Percentiles rank a stretch among this genome's conserved stretches.
These are phyloP conservation scores for Rhadinocentrus ornatus DNA, from an alignment of 2,797 vertebrate genomes.

Conservation along the genomic window DNA sequence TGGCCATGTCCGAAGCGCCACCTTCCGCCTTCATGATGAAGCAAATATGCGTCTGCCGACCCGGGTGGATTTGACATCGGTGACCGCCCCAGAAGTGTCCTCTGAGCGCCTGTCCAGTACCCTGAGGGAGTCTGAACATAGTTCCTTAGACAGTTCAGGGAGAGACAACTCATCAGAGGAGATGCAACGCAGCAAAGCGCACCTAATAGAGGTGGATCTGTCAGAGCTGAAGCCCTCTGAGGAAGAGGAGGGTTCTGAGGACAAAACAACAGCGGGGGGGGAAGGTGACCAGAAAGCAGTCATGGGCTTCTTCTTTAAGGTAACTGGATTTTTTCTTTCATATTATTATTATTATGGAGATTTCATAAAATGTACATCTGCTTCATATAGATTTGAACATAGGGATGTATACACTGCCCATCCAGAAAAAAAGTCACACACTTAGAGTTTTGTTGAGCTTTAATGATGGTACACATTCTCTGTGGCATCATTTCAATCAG, in stretches of 20 bases:
- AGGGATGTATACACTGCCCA: too few species aligned
- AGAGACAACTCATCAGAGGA: conserved; percentile 85
- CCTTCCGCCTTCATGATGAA: conserved; percentile 87
- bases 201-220: conserved; percentile 95
- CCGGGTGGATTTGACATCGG: conserved; percentile 68
- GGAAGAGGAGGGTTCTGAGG: conserved; percentile 77
- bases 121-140: conserved; percentile 69
- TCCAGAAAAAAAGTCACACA: too few species aligned
- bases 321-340: conserved; percentile 43
- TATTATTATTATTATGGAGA: not conserved
- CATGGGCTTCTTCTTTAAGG: conserved; percentile 98
- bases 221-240: conserved; percentile 86
- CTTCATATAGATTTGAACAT: not conserved
- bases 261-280: conserved; percentile 50
- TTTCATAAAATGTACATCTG: not conserved
- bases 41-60: conserved; percentile 84
- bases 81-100: conserved; percentile 61
- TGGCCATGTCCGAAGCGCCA: conserved; percentile 70
- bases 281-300: conserved; percentile 92
- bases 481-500: not conserved
- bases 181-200: conserved; percentile 82
- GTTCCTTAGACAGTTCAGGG: conserved; percentile 75
- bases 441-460: not conserved
- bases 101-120: conserved; percentile 73
- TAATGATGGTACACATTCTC: not conserved